These are phyloP conservation scores for Marcusenius ussheri DNA, from an alignment of 2,113 vertebrate species.

Conservation along the genomic window DNA sequence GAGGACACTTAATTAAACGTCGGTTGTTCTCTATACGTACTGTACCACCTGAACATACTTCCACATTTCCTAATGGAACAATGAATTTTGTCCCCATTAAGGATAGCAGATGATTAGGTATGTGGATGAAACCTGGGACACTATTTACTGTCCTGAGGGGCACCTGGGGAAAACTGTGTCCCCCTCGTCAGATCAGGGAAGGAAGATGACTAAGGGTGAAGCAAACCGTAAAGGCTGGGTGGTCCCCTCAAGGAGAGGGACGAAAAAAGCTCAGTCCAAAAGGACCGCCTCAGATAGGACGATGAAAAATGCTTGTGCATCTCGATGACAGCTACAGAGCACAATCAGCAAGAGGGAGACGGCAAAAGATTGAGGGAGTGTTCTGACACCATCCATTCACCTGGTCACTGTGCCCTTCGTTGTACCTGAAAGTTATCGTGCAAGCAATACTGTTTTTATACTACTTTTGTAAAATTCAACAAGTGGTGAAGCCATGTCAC, in stretches of 20 bases:
- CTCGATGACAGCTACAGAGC: constrained; percentile 23
- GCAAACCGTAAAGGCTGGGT: constrained; percentile 16
- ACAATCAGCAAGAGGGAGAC: not conserved
- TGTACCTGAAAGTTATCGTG: constrained; percentile 23
- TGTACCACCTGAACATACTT: not conserved
- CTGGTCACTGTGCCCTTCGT: not conserved
- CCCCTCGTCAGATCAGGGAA: not conserved
- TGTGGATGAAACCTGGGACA: constrained; percentile 13
- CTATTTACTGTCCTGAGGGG: not conserved
- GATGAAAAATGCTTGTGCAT: constrained; percentile 45
- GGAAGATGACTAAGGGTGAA: not conserved
- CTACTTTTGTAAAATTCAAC: not conserved
- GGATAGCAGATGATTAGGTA: not conserved
- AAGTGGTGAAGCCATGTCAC: not conserved
- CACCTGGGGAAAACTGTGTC: constrained; percentile 18
- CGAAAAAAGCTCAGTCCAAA: constrained; percentile 21
- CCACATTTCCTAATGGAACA: not conserved
- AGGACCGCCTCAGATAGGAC: constrained; percentile 35
- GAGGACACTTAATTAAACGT: not conserved
- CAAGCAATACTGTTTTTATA: not conserved
- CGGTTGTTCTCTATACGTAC: not conserved
- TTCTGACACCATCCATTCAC: not conserved
- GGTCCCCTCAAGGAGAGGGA: constrained; percentile 23
- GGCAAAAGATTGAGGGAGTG: not conserved
- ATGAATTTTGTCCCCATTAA: not conserved